Conservation (phyloP, 2,113 vertebrate genomes). For the Gavialis gangeticus region DNA sequence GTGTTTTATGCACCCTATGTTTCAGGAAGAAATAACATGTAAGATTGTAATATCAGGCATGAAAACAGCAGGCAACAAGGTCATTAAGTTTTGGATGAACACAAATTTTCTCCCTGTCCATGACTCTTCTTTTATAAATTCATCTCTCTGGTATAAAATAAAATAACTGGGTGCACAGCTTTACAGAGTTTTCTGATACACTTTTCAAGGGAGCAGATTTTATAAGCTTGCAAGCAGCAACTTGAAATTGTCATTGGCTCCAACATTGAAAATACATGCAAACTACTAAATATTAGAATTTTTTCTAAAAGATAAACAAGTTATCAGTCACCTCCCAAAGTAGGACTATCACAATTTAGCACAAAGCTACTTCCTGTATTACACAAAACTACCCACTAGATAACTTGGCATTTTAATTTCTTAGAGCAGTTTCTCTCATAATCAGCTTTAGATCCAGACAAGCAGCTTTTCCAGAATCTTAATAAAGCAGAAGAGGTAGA, state of each 20-base stretch:
- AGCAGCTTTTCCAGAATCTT: neutral
- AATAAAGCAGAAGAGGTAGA: neutral
- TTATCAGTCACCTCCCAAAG: constrained; percentile 8
- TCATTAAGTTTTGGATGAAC: neutral
- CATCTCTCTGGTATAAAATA: neutral
- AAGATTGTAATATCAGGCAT: neutral
- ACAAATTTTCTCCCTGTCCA: neutral
- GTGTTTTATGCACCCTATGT: neutral
- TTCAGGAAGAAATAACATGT: neutral
- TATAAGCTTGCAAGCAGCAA: neutral
- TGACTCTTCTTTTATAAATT: neutral
- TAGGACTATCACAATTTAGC: neutral
- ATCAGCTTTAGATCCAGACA: neutral
- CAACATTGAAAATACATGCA: rapidly evolving
- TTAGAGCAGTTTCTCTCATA: neutral
- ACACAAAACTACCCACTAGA: neutral
- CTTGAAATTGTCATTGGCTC: neutral
- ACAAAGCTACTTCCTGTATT: neutral
- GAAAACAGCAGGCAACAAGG: neutral
- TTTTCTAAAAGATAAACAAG: neutral
- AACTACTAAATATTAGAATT: neutral
- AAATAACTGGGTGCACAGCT: neutral
- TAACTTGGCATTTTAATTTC: neutral
- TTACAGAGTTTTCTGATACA: neutral
- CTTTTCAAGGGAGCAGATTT: neutral